phyloP scores from a whole-genome alignment of 2,888 invertebrate genomes.

The Melangyna quadrimaculata region DNA sequence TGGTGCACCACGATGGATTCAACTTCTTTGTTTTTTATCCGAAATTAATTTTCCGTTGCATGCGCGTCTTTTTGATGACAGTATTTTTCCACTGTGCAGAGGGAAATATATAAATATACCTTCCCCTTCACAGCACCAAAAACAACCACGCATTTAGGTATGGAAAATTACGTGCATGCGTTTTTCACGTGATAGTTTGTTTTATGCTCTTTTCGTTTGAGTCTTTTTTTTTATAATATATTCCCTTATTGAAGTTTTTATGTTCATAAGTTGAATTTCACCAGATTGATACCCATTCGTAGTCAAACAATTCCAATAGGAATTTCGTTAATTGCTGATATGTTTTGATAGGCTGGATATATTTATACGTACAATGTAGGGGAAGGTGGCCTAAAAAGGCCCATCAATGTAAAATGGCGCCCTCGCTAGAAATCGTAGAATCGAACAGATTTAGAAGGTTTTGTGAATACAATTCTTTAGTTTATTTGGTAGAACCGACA shows the following conservation, averaged over 20 bases:
- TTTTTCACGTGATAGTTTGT: constrained; percentile 55
- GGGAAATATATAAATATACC: neutral
- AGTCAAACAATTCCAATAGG: no score
- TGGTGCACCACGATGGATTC: neutral
- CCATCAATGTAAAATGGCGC: no score
- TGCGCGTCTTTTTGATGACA: neutral
- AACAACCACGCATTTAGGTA: constrained; percentile 46
- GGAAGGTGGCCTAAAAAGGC: no score
- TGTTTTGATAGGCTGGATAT: no score
- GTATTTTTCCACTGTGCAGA: constrained; percentile 18
- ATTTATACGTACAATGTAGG: no score
- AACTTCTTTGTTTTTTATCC: neutral
- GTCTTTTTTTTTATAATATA: neutral
- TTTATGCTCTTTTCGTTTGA: neutral
- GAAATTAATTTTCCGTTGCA: constrained; percentile 18
- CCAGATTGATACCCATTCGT: neutral
- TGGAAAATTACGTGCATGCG: constrained; percentile 63
- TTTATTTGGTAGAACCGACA: no score
- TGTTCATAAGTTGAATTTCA: constrained; percentile 15
- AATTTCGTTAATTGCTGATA: no score
- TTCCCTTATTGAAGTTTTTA: constrained; percentile 31
- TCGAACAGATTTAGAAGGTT: no score
- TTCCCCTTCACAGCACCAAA: neutral
- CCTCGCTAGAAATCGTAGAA: no score
- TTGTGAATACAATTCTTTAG: no score